Evolutionary conservation across 2,113 vertebrate species (phyloP).

Genomic region (Chionodraco myersi): DNA sequence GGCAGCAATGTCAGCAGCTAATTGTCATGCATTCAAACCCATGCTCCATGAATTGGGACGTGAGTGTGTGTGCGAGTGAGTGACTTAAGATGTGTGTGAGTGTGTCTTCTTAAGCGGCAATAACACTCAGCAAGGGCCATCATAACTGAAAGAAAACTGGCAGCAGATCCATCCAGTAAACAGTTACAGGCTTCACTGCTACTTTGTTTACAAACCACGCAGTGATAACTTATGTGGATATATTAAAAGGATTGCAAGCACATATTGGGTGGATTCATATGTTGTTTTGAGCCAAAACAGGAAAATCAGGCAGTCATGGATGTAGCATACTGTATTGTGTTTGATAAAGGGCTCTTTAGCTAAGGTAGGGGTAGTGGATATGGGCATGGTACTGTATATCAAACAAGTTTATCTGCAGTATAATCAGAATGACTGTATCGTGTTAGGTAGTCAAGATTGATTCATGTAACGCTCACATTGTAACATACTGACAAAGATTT

Average conservation of each 20-base stretch:
- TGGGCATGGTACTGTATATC: slow-evolving; percentile 32
- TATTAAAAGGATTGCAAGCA: slow-evolving; percentile 46
- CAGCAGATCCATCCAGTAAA: slow-evolving; percentile 11
- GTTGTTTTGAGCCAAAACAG: slow-evolving; percentile 45
- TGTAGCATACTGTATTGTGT: slow-evolving; percentile 59
- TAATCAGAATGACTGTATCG: slow-evolving; percentile 48
- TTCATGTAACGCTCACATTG: slow-evolving; percentile 28
- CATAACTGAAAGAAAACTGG: slow-evolving; percentile 27
- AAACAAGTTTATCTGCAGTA: slow-evolving; percentile 27
- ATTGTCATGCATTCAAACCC: slow-evolving; percentile 64
- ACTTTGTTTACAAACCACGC: slow-evolving; percentile 12
- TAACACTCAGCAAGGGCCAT: slow-evolving; percentile 23
- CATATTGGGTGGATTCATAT: slow-evolving; percentile 37
- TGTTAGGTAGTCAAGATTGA: slow-evolving; percentile 32
- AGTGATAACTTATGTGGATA: slow-evolving; percentile 20
- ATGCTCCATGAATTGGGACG: slow-evolving; percentile 21
- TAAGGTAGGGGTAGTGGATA: slow-evolving; percentile 21
- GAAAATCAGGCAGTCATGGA: slow-evolving; percentile 53
- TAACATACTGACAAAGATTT: slow-evolving; percentile 34
- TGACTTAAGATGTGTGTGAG: slow-evolving; percentile 21
- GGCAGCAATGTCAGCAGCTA: slow-evolving; percentile 57
- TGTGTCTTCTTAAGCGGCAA: slow-evolving; percentile 26
- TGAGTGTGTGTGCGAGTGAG: slow-evolving; percentile 33
- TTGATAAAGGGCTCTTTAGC: slow-evolving; percentile 65
- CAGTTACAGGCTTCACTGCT: background rate